Percentiles rank a stretch among this genome's conserved stretches.
Evolutionary conservation across 2,113 vertebrate genomes (phyloP).

Genomic region (Sakesphorus luctuosus): DNA sequence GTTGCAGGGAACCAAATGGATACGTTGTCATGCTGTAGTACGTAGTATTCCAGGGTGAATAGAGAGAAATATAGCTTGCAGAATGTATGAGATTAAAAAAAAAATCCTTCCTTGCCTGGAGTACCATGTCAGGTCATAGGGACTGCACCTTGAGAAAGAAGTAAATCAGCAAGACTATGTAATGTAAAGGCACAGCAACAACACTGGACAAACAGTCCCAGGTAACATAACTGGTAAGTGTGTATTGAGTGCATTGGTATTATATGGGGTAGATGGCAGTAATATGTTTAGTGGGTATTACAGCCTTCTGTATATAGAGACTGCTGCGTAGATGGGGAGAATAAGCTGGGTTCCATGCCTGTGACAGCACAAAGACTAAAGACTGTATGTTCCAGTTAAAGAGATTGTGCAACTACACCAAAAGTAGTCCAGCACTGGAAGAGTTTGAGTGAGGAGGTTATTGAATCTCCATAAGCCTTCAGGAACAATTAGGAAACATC

Average conservation of each 20-base stretch:
- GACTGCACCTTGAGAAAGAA: background rate
- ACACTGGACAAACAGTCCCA: background rate
- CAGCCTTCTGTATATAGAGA: background rate
- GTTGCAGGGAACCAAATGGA: background rate
- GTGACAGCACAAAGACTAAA: background rate
- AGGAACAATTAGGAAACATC: background rate
- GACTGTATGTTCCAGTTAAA: background rate
- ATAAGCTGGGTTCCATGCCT: background rate
- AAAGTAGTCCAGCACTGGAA: background rate
- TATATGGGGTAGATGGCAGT: background rate
- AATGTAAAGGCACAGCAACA: background rate
- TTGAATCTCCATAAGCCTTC: background rate
- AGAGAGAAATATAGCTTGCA: background rate
- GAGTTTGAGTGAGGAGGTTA: background rate
- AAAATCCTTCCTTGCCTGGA: background rate
- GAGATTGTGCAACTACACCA: background rate
- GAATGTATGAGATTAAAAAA: background rate
- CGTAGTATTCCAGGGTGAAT: background rate
- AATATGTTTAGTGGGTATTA: background rate
- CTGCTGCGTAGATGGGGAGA: background rate
- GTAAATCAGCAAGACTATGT: background rate
- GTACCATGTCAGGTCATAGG: background rate
- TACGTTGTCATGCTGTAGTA: background rate
- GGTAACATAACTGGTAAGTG: background rate
- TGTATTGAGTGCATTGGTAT: background rate